A percentile compares a stretch with the other conserved stretches of the same genome.
Evolutionary conservation across 1,140 invertebrate genomes (phyloP).

Genomic region (Brachionus sp.): DNA sequence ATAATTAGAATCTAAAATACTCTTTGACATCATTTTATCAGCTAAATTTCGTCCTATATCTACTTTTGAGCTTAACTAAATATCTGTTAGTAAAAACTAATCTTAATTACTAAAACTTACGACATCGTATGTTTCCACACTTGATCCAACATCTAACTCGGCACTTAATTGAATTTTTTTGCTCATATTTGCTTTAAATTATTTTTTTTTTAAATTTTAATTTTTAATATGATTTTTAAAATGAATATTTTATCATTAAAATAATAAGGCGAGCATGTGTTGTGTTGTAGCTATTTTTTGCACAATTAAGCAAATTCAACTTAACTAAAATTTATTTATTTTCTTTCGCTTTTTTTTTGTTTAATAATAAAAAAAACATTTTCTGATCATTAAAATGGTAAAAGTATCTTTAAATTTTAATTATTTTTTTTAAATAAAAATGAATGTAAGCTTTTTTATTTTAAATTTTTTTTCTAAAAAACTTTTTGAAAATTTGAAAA

Average conservation of each 20-base stretch:
- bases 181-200: not conserved
- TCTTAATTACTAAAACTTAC: not conserved
- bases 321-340: too few species aligned
- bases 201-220: not conserved
- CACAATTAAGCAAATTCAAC: too few species aligned
- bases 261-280: too few species aligned
- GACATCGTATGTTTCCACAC: slow-evolving; percentile 11
- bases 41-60: not conserved
- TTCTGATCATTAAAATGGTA: too few species aligned
- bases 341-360: too few species aligned
- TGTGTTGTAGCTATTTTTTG: too few species aligned
- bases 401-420: too few species aligned
- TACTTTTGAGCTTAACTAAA: slow-evolving; percentile 18
- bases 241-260: too few species aligned
- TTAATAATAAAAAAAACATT: too few species aligned
- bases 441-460: not conserved
- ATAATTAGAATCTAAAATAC: slow-evolving; percentile 37
- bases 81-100: not conserved
- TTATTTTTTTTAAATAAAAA: too few species aligned
- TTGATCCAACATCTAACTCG: not conserved
- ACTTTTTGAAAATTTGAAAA: not conserved
- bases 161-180: slow-evolving; percentile 28
- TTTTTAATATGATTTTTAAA: not conserved
- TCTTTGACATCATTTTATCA: not conserved
- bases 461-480: not conserved